Evolutionary conservation across 2,888 invertebrate species (phyloP).

Genomic region (Catocala fraxini): DNA sequence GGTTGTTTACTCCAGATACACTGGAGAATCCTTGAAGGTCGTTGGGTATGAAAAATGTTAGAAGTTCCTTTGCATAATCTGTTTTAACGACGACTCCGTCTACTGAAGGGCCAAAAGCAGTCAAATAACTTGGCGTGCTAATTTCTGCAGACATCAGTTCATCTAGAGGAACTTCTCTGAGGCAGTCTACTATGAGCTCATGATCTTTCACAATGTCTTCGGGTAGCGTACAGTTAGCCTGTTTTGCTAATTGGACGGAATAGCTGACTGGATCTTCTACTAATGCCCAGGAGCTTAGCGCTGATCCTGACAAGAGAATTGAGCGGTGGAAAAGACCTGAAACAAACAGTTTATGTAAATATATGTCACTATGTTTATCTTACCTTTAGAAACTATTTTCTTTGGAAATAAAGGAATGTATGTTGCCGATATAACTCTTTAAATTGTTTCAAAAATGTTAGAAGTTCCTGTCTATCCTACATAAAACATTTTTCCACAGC

Average conservation of each 20-base stretch:
- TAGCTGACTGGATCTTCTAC: constrained; percentile 95
- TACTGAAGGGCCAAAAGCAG: constrained; percentile 97
- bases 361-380: too few species aligned
- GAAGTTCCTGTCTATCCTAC: background rate
- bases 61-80: constrained; percentile 93
- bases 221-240: constrained; percentile 94
- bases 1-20: constrained; percentile 86
- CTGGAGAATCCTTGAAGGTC: constrained; percentile 90
- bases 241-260: constrained; percentile 93
- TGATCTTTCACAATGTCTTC: constrained; percentile 94
- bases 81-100: constrained; percentile 97
- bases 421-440: too few species aligned
- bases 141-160: constrained; percentile 93
- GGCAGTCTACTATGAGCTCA: constrained; percentile 94
- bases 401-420: too few species aligned
- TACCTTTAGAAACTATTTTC: too few species aligned
- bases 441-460: too few species aligned
- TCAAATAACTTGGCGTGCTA: constrained; percentile 93
- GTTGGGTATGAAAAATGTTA: constrained; percentile 91
- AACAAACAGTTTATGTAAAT: constrained; percentile 55
- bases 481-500: background rate
- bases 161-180: constrained; percentile 91
- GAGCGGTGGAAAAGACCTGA: constrained; percentile 95
- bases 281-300: constrained; percentile 95
- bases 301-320: constrained; percentile 95